Evolutionary conservation across 2,113 vertebrate genomes (phyloP), one percentile per base, ranked within the genome.

Genomic region (Sphaerodactylus townsendi): DNA sequence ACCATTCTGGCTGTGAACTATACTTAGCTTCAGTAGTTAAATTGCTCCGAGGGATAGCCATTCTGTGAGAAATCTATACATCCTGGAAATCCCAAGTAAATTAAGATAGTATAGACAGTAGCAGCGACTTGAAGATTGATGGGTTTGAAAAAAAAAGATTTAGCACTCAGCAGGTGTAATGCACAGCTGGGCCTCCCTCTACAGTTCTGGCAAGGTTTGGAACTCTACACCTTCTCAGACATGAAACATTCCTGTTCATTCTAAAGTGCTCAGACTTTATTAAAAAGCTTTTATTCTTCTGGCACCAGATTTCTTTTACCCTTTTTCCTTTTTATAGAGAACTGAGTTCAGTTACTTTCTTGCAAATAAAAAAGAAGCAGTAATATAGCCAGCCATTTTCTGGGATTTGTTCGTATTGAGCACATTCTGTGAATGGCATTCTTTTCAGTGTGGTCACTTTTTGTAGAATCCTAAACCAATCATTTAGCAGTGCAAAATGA

Each of bases 141-240:
- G 81, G 84, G 44, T 69, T 90, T 81, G 86, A 41, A 62, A 62
- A 56, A 88, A 41, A 92, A 81, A 92, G 92, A 93, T 94, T 92
- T 92, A 93, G 88, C 86, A 88, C 88, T 76, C 23, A 44, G 77
- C 77, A 87, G 85, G 89, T 92, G 82, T 69, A 79, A 21, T 70
- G 82, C 88, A 87, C 87, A 93, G 91, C 89, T 92, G 92, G 87
- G 59, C 28, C 77, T 85, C 91, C 86, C 48, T 86, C 56, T 56
- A 86, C 30, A 79, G 86, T 56, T 93, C 87, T 77, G 79, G 59
- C 85, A 46, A 86, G 85, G 48, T 87, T 89, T 72, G 71, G 89
- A 93, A 91, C 78, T 84, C 89, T 89, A 90, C 90, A 87, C 82
- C 78, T 89, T 85, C 25, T 89, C 39, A 83, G 90, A 88, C 59